These are phyloP conservation scores for Scleropages formosus DNA, from an alignment of 2,797 vertebrate species.

Conservation along the genomic window DNA sequence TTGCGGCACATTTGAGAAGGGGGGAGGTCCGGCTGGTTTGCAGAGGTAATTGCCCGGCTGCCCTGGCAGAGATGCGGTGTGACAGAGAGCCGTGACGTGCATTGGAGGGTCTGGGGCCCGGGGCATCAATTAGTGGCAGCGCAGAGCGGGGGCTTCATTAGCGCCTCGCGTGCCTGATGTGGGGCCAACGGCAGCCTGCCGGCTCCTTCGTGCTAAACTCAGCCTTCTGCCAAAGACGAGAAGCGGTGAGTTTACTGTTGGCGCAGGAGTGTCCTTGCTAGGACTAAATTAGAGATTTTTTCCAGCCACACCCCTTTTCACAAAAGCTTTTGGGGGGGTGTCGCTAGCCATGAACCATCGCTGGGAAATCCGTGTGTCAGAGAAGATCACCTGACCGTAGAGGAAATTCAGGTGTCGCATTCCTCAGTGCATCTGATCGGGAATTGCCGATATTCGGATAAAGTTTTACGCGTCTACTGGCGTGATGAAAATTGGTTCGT, in stretches of 20 bases:
- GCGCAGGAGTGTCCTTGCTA: neutral
- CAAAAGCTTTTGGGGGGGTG: neutral
- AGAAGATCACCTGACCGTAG: too few species aligned
- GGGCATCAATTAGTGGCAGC: slow-evolving; percentile 30
- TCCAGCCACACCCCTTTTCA: neutral
- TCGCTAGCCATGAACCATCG: too few species aligned
- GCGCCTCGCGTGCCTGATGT: slow-evolving; percentile 6
- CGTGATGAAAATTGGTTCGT: too few species aligned
- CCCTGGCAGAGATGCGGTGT: slow-evolving; percentile 11
- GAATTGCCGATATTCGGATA: too few species aligned
- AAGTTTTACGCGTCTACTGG: too few species aligned
- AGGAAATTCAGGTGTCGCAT: too few species aligned
- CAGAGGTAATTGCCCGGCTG: slow-evolving; percentile 6
- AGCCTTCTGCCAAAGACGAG: neutral
- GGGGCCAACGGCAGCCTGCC: neutral
- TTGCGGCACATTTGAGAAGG: slow-evolving; percentile 10
- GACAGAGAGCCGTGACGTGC: neutral
- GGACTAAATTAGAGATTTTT: slow-evolving; percentile 21
- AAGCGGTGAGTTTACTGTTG: neutral
- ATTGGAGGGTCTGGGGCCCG: neutral
- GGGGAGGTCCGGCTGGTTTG: slow-evolving; percentile 3
- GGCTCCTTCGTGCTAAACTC: slow-evolving; percentile 1
- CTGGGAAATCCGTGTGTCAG: too few species aligned
- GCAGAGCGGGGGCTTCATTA: slow-evolving; percentile 25
- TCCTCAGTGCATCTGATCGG: too few species aligned